A percentile compares a stretch with the other conserved stretches of the same genome.
Evolutionary conservation across 2,113 vertebrate genomes (phyloP).

Genomic region (Centrocercus urophasianus): DNA sequence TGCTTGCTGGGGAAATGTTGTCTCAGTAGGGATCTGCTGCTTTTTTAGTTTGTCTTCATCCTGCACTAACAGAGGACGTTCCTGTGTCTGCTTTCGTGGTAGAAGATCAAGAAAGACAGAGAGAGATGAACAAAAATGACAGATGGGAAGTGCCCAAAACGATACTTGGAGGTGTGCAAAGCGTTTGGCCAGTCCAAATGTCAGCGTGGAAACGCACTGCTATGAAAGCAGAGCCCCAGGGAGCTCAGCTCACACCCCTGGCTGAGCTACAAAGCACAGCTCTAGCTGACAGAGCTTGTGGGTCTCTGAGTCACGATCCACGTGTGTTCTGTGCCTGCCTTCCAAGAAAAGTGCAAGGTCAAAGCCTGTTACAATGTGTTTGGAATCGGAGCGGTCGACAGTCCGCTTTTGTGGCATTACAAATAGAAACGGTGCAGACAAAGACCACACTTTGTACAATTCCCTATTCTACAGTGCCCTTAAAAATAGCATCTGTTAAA

Average conservation of each 20-base stretch:
- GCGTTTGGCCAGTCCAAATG: conserved; percentile 45
- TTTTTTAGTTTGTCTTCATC: conserved; percentile 87
- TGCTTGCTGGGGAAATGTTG: conserved; percentile 76
- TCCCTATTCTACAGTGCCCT: conserved; percentile 7
- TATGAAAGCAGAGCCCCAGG: not conserved
- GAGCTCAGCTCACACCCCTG: not conserved
- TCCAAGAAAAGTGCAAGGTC: not conserved
- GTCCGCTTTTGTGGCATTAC: conserved; percentile 16
- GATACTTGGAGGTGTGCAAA: conserved; percentile 87
- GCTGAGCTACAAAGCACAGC: not conserved
- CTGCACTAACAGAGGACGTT: conserved; percentile 85
- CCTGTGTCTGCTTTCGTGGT: conserved; percentile 87
- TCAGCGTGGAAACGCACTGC: not conserved
- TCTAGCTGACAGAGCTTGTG: not conserved
- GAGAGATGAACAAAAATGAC: conserved; percentile 91
- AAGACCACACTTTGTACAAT: not conserved
- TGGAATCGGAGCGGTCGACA: not conserved
- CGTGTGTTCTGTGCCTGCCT: not conserved
- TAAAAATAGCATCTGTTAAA: not conserved
- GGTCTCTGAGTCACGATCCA: not conserved
- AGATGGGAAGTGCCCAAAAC: conserved; percentile 80
- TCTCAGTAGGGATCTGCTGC: conserved; percentile 81
- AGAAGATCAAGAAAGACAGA: conserved; percentile 95
- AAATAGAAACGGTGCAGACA: conserved; percentile 53
- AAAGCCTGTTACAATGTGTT: not conserved